Evolutionary conservation across 1,140 invertebrate species (phyloP), one percentile per base, ranked within the genome.

Genomic region (Eufriesea mexicana): DNA sequence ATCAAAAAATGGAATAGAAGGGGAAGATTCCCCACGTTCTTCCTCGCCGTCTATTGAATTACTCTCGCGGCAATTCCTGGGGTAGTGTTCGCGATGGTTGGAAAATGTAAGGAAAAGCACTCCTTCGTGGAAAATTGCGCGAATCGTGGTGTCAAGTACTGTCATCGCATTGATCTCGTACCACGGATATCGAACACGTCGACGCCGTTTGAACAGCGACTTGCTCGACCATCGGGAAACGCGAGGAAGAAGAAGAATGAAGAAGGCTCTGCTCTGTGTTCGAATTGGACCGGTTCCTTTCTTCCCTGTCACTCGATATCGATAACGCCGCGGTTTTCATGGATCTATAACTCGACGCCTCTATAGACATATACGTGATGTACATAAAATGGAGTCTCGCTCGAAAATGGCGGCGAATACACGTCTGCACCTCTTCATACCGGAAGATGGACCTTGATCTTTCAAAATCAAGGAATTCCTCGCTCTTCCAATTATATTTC

Each of bases 141-240:
- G 49, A 54, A n/a, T 28, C 25, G 5, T 7, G 51, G 16, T 35
- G 5, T 45, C 35, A 20, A 78, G 64, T 35, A 28, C 4, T 6
- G 25, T 20, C 35, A 42, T 75, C 62, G 23, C 59, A 61, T 75
- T 64, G 59, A 51, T 16, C 73, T 42, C 72, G n/a, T n/a, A n/a
- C n/a, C n/a, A n/a, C n/a, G 71, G 35, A 35, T 74, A 79, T 84
- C 72, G 83, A 77, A 84, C 64, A 84, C 49, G 85, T 45, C 62
- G 59, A 35, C 67, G 45, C 25, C 45, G 77, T 72, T 81, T 85
- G 83, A 85, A 85, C 83, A 76, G 55, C 51, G 77, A 72, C 57
- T 68, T 72, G 47, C 59, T n/a, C 45, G 35, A 80, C 62, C 45
- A 54, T 54, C 7, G 49, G 42, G 51, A 74, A 77, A 35, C 35